Conservation (phyloP, 2,888 invertebrate genomes). For the Plebejus argus region DNA sequence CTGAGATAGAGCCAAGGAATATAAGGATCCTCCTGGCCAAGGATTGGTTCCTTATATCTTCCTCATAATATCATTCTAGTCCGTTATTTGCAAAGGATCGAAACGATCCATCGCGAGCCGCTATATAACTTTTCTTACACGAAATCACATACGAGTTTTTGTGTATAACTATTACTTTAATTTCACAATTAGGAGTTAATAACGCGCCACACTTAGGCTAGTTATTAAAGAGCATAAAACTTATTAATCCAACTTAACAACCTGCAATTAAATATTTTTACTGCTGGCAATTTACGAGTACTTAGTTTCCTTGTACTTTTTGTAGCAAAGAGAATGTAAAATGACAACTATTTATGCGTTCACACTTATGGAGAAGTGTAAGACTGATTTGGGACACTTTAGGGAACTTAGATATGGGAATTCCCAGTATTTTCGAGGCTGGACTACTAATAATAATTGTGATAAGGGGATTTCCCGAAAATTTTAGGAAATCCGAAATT, state of each 20-base stretch:
- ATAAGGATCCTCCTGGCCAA: too few species aligned
- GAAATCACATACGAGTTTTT: neutral
- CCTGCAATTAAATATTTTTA: slow-evolving; percentile 23
- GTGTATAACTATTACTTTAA: neutral
- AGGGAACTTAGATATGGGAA: too few species aligned
- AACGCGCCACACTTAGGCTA: neutral
- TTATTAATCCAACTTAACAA: neutral
- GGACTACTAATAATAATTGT: too few species aligned
- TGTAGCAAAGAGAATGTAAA: neutral
- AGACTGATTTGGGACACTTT: too few species aligned
- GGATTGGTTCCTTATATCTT: too few species aligned
- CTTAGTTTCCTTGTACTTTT: neutral
- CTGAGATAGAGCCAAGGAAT: too few species aligned
- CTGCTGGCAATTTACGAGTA: neutral
- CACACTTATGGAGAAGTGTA: neutral
- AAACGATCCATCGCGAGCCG: neutral
- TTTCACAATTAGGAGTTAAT: neutral
- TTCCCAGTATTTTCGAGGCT: too few species aligned
- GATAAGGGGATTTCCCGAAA: too few species aligned
- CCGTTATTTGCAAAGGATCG: neutral
- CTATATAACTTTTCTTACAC: neutral
- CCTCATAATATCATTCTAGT: neutral
- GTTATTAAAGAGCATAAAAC: slow-evolving; percentile 1
- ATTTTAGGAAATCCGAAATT: too few species aligned
- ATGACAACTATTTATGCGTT: neutral